A percentile compares a stretch with the other conserved stretches of the same genome.
Conservation (phyloP, 2,888 invertebrate genomes). For the Ophonus ardosiacus region DNA sequence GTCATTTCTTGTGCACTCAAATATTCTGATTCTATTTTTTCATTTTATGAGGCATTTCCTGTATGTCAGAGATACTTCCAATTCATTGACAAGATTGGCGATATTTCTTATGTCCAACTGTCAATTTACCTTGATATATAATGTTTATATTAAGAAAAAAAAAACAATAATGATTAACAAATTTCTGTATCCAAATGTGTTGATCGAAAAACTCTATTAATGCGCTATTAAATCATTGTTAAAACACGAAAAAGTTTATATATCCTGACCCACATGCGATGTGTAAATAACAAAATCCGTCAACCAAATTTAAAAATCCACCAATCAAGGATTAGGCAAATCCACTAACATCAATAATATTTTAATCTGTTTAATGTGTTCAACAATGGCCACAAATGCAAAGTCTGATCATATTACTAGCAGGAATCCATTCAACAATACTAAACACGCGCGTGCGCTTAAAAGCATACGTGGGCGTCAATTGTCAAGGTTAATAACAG, state of each 20-base stretch:
- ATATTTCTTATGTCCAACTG: too few species aligned
- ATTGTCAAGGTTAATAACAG: constrained; percentile 59
- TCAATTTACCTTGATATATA: too few species aligned
- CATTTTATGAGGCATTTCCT: too few species aligned
- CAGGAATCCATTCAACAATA: constrained; percentile 23
- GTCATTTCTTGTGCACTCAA: too few species aligned
- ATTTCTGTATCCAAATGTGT: not conserved
- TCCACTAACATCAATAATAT: constrained; percentile 40
- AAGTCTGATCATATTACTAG: not conserved
- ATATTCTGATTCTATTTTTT: too few species aligned
- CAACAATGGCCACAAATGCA: constrained; percentile 9
- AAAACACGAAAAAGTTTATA: not conserved
- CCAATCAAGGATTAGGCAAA: constrained; percentile 28
- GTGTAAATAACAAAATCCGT: constrained; percentile 2
- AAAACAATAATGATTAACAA: too few species aligned
- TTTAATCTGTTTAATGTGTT: constrained; percentile 42
- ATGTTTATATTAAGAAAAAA: too few species aligned
- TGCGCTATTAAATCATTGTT: not conserved
- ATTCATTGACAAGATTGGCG: too few species aligned
- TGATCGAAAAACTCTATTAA: not conserved
- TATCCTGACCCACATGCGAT: not conserved
- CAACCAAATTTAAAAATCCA: constrained; percentile 14
- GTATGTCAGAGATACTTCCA: too few species aligned
- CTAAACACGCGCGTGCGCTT: not conserved
- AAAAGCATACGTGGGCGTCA: constrained; percentile 37